These are phyloP conservation scores for Carterocephalus palaemon DNA, from an alignment of 2,888 invertebrate genomes.

Conservation along the genomic window DNA sequence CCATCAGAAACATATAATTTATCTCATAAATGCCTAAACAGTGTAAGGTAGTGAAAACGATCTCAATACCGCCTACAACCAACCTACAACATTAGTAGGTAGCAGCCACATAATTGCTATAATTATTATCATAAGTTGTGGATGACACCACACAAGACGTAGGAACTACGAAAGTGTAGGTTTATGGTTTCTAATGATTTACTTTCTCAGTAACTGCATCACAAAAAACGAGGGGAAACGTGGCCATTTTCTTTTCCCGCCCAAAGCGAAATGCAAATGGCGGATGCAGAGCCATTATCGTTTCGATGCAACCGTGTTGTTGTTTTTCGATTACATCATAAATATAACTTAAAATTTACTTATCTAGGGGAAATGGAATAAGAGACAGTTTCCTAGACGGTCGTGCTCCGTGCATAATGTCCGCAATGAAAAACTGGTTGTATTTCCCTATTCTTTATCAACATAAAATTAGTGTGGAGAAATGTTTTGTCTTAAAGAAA, in stretches of 20 bases:
- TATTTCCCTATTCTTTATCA: conserved; percentile 2
- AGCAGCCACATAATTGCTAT: conserved; percentile 14
- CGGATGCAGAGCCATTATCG: conserved; percentile 36
- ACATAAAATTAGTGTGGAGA: too few relatives aligned
- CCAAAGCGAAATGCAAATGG: conserved; percentile 63
- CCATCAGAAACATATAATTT: too few relatives aligned
- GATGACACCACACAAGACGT: conserved; percentile 16
- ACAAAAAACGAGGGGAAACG: conserved; percentile 52
- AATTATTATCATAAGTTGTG: conserved; percentile 14
- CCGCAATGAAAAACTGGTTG: background rate
- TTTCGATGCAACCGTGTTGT: conserved; percentile 32
- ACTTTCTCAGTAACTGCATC: conserved; percentile 53
- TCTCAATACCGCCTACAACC: too few relatives aligned
- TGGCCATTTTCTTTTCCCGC: conserved; percentile 58
- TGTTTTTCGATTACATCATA: conserved; percentile 31
- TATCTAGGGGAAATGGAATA: conserved; percentile 20
- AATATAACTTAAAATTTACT: conserved; percentile 31
- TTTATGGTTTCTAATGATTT: conserved; percentile 36
- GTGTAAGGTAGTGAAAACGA: too few relatives aligned
- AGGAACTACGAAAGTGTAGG: conserved; percentile 20
- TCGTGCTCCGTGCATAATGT: background rate
- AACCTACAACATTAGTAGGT: too few relatives aligned
- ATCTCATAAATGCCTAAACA: conserved; percentile 4
- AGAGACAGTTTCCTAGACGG: conserved; percentile 12
- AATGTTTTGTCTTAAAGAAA: too few relatives aligned